Evolutionary conservation across 2,113 vertebrate genomes (phyloP).

Genomic region (Podarcis cretensis): DNA sequence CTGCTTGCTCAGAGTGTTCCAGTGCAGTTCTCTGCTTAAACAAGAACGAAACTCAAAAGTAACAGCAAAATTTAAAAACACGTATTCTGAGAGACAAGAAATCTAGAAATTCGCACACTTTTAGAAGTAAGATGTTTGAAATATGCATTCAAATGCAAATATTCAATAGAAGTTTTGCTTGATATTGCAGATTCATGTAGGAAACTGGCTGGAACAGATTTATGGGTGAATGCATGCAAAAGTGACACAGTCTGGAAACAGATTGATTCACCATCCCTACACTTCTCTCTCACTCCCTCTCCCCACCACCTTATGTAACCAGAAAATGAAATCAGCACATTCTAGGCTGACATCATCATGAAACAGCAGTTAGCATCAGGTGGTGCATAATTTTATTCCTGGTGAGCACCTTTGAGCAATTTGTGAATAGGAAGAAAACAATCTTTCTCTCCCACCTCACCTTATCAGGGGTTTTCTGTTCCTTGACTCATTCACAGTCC

Average conservation of each 20-base stretch:
- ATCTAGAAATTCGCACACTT: not conserved
- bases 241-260: not conserved
- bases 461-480: not conserved
- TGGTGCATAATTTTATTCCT: not conserved
- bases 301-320: not conserved
- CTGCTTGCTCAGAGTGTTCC: not conserved
- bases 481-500: not conserved
- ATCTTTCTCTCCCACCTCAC: not conserved
- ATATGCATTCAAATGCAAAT: not conserved
- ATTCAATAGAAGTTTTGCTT: not conserved
- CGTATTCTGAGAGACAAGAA: not conserved
- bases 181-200: not conserved
- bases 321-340: not conserved
- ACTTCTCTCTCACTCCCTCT: not conserved
- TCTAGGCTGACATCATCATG: not conserved
- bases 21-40: not conserved
- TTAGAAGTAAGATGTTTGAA: not conserved
- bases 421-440: not conserved
- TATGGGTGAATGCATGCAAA: not conserved
- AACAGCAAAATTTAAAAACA: too few species aligned
- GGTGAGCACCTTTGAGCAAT: not conserved
- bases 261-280: not conserved
- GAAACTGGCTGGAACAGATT: not conserved
- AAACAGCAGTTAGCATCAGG: not conserved
- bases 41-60: too few species aligned